Evolutionary conservation across 2,113 vertebrate species (phyloP).

Genomic region (Panthera uncia): DNA sequence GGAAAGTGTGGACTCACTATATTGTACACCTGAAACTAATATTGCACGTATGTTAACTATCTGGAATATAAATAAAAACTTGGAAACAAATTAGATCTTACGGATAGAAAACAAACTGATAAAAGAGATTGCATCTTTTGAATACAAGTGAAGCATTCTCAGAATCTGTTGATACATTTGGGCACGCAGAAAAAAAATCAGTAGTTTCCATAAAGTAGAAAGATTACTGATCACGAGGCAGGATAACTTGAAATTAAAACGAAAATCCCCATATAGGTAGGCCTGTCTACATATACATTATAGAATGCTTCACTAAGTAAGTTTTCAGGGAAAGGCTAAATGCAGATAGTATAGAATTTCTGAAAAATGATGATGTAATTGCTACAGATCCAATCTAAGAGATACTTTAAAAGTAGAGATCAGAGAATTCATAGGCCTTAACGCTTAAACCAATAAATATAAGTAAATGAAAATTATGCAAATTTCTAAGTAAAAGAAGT

Average conservation of each 20-base stretch:
- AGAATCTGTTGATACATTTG: background rate
- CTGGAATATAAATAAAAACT: too few species aligned
- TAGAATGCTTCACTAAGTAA: background rate
- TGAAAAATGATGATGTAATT: background rate
- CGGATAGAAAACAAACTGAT: background rate
- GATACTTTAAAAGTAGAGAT: background rate
- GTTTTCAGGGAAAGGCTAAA: background rate
- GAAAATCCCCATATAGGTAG: background rate
- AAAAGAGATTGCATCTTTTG: background rate
- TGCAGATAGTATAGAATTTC: background rate
- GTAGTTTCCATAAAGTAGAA: background rate
- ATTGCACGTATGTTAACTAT: too few species aligned
- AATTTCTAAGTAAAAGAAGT: background rate
- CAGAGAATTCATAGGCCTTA: background rate
- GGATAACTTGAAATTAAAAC: background rate
- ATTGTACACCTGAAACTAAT: too few species aligned
- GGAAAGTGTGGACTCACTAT: too few species aligned
- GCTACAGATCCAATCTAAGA: too few species aligned
- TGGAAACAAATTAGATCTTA: background rate
- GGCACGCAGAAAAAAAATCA: background rate
- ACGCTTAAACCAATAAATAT: background rate
- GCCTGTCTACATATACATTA: background rate
- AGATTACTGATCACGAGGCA: background rate
- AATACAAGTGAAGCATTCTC: background rate
- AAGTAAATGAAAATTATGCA: background rate